Percentiles rank a stretch among this genome's conserved stretches.
These are phyloP conservation scores for Neuroscelio doddi DNA, from an alignment of 2,888 invertebrate species.

Conservation along the genomic window DNA sequence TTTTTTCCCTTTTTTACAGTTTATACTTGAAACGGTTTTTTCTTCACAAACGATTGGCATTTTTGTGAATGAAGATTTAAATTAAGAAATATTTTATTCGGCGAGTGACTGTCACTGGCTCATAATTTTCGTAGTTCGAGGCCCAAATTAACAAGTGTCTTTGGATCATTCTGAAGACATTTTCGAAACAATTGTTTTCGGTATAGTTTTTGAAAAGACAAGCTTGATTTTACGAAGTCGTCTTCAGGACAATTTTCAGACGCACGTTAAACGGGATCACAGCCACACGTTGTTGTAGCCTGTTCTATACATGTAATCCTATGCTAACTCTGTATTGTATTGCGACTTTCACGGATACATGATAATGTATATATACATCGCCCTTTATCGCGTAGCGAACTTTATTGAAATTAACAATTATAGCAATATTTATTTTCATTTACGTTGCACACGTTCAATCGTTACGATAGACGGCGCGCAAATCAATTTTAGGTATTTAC, in stretches of 20 bases:
- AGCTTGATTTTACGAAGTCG: not conserved
- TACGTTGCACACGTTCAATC: slow-evolving; percentile 20
- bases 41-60: too few relatives aligned
- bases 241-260: slow-evolving; percentile 22
- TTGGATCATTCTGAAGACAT: too few relatives aligned
- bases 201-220: too few relatives aligned
- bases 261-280: slow-evolving; percentile 30
- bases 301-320: slow-evolving; percentile 65
- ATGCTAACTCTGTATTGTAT: slow-evolving; percentile 65
- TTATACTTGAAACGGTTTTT: too few relatives aligned
- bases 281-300: slow-evolving; percentile 57
- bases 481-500: not conserved
- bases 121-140: too few relatives aligned
- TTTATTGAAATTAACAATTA: slow-evolving; percentile 56
- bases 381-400: slow-evolving; percentile 57
- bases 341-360: slow-evolving; percentile 67
- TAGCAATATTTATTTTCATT: slow-evolving; percentile 57
- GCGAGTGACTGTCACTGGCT: too few relatives aligned
- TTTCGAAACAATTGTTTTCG: not conserved
- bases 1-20: too few relatives aligned
- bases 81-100: too few relatives aligned
- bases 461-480: slow-evolving; percentile 39
- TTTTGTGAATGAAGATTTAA: too few relatives aligned
- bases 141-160: too few relatives aligned
- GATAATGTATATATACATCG: slow-evolving; percentile 60